Conservation (phyloP, 2,797 vertebrate species). For the Pseudotriccus pelzelni region DNA sequence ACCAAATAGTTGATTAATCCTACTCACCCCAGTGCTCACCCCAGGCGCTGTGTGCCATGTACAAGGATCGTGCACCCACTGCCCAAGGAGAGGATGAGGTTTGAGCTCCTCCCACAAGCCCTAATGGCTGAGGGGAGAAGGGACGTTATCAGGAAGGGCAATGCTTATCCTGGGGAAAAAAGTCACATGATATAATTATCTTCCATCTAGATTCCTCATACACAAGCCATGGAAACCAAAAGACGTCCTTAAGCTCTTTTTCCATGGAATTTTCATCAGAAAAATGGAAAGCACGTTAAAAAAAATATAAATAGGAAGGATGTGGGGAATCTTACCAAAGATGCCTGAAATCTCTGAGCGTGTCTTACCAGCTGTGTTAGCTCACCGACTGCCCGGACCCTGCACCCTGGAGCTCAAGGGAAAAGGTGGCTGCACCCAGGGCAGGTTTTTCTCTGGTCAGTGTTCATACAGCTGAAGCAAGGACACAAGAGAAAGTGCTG, state of each 20-base stretch:
- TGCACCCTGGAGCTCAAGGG: not conserved
- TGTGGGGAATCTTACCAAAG: not conserved
- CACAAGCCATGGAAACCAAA: not conserved
- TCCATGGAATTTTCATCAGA: not conserved
- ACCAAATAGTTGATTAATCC: not conserved
- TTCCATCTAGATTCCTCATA: not conserved
- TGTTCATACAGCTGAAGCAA: not conserved
- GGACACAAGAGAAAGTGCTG: not conserved
- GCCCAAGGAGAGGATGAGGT: not conserved
- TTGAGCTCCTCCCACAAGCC: not conserved
- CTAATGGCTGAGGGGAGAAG: not conserved
- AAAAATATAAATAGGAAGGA: not conserved
- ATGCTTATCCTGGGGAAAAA: not conserved
- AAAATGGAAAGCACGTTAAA: not conserved
- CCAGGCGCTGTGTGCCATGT: fast-evolving
- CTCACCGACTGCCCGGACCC: not conserved
- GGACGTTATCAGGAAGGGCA: not conserved
- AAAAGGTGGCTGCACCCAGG: fast-evolving
- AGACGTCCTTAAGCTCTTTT: not conserved
- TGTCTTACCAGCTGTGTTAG: not conserved
- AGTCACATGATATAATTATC: not conserved
- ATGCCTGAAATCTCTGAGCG: not conserved
- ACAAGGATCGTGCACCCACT: not conserved
- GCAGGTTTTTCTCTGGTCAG: not conserved
- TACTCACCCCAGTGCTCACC: not conserved